Evolutionary conservation across 2,888 invertebrate species (phyloP).

Genomic region (Notocelia uddmanniana): DNA sequence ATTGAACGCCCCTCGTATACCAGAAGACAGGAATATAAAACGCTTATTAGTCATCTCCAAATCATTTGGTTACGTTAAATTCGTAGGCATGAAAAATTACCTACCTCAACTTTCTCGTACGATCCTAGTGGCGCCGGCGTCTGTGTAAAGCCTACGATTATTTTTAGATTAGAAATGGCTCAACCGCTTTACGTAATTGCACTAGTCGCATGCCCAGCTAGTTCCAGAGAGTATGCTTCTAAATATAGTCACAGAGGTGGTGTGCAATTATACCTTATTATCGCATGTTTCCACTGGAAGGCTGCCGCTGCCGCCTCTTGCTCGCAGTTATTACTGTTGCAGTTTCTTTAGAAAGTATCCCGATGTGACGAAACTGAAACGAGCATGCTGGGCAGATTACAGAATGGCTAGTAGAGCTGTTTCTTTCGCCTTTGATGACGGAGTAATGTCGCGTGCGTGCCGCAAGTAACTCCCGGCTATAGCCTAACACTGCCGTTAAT

Average conservation of each 20-base stretch:
- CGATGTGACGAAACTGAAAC: slow-evolving; percentile 81
- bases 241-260: slow-evolving; percentile 83
- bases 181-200: slow-evolving; percentile 86
- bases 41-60: slow-evolving; percentile 7
- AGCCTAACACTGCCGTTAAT: slow-evolving; percentile 57
- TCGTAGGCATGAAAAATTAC: slow-evolving; percentile 68
- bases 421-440: slow-evolving; percentile 69
- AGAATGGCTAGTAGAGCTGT: slow-evolving; percentile 68
- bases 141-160: slow-evolving; percentile 82
- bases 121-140: slow-evolving; percentile 82
- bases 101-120: slow-evolving; percentile 82
- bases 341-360: slow-evolving; percentile 84
- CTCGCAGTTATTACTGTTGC: slow-evolving; percentile 71
- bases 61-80: slow-evolving; percentile 48
- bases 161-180: slow-evolving; percentile 87
- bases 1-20: not conserved
- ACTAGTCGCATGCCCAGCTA: slow-evolving; percentile 81
- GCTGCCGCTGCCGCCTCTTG: slow-evolving; percentile 64
- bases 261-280: slow-evolving; percentile 84
- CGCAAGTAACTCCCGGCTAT: slow-evolving; percentile 64
- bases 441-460: slow-evolving; percentile 79
- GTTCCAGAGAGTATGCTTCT: slow-evolving; percentile 82
- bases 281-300: slow-evolving; percentile 84
- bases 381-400: slow-evolving; percentile 72
- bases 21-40: not conserved